A percentile compares a stretch with the other conserved stretches of the same genome.
Conservation (phyloP, 1,140 invertebrate genomes). For the Catajapyx aquilonaris region DNA sequence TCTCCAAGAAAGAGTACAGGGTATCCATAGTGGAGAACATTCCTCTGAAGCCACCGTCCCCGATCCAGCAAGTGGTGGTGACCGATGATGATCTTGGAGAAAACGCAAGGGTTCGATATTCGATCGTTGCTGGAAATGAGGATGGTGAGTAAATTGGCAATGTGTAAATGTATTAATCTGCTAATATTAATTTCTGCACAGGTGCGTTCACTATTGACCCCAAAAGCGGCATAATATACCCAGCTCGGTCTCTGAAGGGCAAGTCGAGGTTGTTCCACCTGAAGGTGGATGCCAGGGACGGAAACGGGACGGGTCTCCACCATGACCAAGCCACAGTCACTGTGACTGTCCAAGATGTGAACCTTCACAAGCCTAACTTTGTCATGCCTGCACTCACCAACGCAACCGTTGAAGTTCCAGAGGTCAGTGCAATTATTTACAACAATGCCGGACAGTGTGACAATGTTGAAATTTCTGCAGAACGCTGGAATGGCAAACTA, state of each 20-base stretch:
- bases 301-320: constrained; percentile 37
- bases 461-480: constrained; percentile 20
- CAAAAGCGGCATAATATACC: constrained; percentile 52
- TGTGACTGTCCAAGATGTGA: constrained; percentile 57
- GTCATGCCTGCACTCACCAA: constrained; percentile 50
- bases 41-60: constrained; percentile 45
- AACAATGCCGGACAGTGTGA: background rate
- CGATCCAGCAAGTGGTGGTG: constrained; percentile 52
- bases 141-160: constrained; percentile 25
- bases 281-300: constrained; percentile 49
- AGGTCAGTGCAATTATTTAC: constrained; percentile 26
- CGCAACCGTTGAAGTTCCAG: constrained; percentile 52
- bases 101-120: constrained; percentile 51
- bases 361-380: constrained; percentile 66
- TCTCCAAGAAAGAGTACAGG: constrained; percentile 47
- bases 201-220: constrained; percentile 49
- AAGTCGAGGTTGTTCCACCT: constrained; percentile 38
- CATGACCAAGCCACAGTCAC: constrained; percentile 46
- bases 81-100: constrained; percentile 53
- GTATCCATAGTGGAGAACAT: constrained; percentile 65
- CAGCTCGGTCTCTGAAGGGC: constrained; percentile 41
- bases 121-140: constrained; percentile 47
- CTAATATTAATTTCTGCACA: constrained; percentile 17
- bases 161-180: background rate
- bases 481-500: constrained; percentile 50